Evolutionary conservation across 2,888 invertebrate genomes (phyloP), one percentile per base, ranked within the genome.

Genomic region (Cordilura impudica): DNA sequence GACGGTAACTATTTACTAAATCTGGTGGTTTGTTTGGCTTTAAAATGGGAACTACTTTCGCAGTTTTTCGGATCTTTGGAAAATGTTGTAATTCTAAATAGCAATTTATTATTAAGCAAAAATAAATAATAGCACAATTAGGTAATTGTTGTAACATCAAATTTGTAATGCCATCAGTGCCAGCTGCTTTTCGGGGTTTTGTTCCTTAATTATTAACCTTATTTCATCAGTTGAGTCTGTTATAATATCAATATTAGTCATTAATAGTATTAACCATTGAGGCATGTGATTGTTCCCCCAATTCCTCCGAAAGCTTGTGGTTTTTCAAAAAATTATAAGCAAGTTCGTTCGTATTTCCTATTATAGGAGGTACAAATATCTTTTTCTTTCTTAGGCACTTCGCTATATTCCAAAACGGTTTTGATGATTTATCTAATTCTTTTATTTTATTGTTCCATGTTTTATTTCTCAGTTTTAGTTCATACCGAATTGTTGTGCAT

Each of bases 1-100:
- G 75, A 1, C 67, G 47, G 19, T 72, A 78, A 16, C 70, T 74
- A 10, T n/a, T 21, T 8, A 58, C 29, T 7, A 23, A 18, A 35
- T 60, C 60, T 12, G 65, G 43, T 1, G 60, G 53, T 43, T 70
- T 70, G 0, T 39, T 45, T 0, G 63, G 29, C 45, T 76, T 63
- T 19, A 26, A 39, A 5, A 76, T 78, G n/a, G 66, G 65, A 14
- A 66, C 39, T 19, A 72, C 58, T 66, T 66, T 72, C 5, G 72
- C 77, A 14, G 31, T 29, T 54, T 77, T 77, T 61, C 77, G 61
- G n/a, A 16, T 2, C 8, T 31, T 10, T 10, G 61, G 77, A 60
- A 65, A 78, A 49, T 70, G 70, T 31, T 73, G 69, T 6, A 74
- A 43, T 35, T 65, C 65, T 21, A 79, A 18, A n/a, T 74, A 70